Conservation (phyloP, 2,797 vertebrate genomes). For the Macrochelys suwanniensis region DNA sequence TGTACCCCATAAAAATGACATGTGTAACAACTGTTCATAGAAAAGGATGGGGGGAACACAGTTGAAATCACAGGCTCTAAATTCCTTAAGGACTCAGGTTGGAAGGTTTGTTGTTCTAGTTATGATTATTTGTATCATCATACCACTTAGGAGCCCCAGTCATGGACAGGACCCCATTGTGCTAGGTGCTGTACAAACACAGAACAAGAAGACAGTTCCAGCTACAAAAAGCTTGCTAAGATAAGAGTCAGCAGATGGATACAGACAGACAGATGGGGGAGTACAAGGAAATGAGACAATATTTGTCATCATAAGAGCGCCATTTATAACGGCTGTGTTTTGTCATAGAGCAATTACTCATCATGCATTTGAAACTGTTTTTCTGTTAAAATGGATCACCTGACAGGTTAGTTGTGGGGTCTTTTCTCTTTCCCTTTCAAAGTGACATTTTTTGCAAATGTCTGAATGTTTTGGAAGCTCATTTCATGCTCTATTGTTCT, state of each 20-base stretch:
- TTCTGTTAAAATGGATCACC: slow-evolving; percentile 18
- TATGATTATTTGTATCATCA: background rate
- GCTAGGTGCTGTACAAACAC: background rate
- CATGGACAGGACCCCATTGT: background rate
- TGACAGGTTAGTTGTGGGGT: background rate
- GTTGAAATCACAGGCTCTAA: background rate
- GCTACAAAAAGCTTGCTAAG: background rate
- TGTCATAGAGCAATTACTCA: slow-evolving; percentile 22
- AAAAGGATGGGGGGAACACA: background rate
- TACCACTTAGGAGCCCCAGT: background rate
- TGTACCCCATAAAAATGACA: background rate
- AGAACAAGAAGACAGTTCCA: background rate
- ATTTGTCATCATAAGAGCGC: background rate
- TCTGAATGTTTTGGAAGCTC: slow-evolving; percentile 37
- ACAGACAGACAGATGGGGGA: background rate
- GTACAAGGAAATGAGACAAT: background rate
- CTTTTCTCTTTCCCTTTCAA: slow-evolving; percentile 22
- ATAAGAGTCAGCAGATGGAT: background rate
- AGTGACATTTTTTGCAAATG: background rate
- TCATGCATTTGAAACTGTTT: slow-evolving; percentile 19
- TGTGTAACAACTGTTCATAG: background rate
- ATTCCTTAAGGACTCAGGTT: background rate
- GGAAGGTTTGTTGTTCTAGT: background rate
- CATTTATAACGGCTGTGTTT: background rate
- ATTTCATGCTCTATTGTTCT: background rate